phyloP scores from a whole-genome alignment of 2,888 invertebrate genomes.

The Creontiades dilutus region DNA sequence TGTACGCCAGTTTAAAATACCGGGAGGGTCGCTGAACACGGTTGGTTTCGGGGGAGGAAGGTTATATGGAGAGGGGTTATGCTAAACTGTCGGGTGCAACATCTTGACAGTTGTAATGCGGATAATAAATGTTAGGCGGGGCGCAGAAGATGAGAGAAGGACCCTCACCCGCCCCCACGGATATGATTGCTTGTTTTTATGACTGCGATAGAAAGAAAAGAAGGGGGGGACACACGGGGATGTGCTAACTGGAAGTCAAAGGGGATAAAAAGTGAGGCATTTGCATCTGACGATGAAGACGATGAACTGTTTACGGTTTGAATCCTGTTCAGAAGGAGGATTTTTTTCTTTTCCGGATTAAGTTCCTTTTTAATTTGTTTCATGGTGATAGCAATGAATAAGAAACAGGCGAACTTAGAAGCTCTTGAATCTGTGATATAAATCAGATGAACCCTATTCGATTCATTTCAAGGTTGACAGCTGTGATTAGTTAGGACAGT shows the following conservation, averaged over 20 bases:
- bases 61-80: slow-evolving; percentile 42
- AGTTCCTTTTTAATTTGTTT: slow-evolving; percentile 8
- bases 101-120: slow-evolving; percentile 68
- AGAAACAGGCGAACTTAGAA: background rate
- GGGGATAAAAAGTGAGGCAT: slow-evolving; percentile 41
- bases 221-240: slow-evolving; percentile 2
- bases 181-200: slow-evolving; percentile 70
- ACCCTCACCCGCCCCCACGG: slow-evolving; percentile 32
- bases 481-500: too few species aligned
- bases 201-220: slow-evolving; percentile 37
- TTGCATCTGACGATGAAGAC: slow-evolving; percentile 65
- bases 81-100: slow-evolving; percentile 67
- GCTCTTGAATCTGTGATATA: too few species aligned
- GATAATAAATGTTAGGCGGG: slow-evolving; percentile 60
- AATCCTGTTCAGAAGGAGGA: background rate
- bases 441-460: too few species aligned
- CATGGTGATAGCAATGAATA: background rate
- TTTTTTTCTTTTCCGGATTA: background rate
- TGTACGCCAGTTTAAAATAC: slow-evolving; percentile 14
- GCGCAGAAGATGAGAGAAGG: slow-evolving; percentile 49
- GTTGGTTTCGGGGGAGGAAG: background rate
- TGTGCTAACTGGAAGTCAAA: slow-evolving; percentile 41
- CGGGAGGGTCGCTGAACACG: background rate
- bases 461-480: too few species aligned
- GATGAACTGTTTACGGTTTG: slow-evolving; percentile 62